Percentiles rank a stretch among this genome's conserved stretches.
Evolutionary conservation across 2,113 vertebrate genomes (phyloP).

Genomic region (Erythrocercus mccallii): DNA sequence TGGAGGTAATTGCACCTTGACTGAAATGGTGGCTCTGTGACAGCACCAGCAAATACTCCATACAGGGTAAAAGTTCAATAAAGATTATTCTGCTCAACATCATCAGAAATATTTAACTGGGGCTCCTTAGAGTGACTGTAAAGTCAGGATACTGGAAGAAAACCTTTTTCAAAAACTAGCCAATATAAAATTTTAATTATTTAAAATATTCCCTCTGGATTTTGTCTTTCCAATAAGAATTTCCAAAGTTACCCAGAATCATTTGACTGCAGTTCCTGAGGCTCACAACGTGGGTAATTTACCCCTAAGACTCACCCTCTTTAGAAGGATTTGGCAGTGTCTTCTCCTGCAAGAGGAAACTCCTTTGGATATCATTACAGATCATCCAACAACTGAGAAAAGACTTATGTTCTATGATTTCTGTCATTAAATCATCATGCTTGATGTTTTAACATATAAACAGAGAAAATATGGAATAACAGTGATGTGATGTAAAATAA

Average conservation of each 20-base stretch:
- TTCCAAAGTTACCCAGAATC: background rate
- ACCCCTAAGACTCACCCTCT: background rate
- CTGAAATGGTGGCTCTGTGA: background rate
- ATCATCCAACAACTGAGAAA: background rate
- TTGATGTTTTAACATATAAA: background rate
- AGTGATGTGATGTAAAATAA: background rate
- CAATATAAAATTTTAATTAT: background rate
- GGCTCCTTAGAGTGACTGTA: background rate
- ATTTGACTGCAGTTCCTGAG: background rate
- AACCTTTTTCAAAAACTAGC: background rate
- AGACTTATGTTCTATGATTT: background rate
- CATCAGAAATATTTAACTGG: background rate
- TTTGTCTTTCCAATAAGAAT: background rate
- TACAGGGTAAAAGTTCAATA: background rate
- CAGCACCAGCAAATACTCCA: background rate
- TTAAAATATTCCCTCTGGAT: background rate
- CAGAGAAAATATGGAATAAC: background rate
- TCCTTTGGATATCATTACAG: background rate
- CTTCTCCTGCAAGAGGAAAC: background rate
- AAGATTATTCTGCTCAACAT: background rate
- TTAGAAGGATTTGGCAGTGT: background rate
- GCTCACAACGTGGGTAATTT: background rate
- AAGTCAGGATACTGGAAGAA: background rate
- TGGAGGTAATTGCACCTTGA: background rate
- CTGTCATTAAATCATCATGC: background rate